phyloP scores from a whole-genome alignment of 1,140 invertebrate species.

The Microplitis mediator region DNA sequence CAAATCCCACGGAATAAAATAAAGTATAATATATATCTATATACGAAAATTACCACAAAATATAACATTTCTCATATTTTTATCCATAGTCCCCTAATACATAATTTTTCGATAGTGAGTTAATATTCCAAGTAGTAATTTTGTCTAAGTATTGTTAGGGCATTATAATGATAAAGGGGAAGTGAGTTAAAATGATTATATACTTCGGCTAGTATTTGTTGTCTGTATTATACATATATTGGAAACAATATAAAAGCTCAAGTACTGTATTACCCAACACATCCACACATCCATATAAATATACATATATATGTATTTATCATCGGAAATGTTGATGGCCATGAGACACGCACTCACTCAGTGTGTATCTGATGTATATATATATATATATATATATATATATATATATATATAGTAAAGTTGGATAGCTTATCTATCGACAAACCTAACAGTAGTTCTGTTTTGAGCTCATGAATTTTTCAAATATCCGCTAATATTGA shows the following conservation, averaged over 20 bases:
- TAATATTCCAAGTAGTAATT: background rate
- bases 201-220: no score
- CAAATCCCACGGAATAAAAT: no score
- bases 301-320: conserved; percentile 4
- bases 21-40: no score
- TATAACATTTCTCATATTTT: no score
- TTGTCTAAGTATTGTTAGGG: no score
- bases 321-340: conserved; percentile 28
- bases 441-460: background rate
- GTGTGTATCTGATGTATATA: background rate
- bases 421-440: background rate
- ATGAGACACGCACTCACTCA: conserved; percentile 19
- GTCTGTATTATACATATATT: no score
- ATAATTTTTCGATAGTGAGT: background rate
- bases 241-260: no score
- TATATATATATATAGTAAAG: background rate
- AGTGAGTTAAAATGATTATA: no score
- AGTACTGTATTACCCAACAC: no score
- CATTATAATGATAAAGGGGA: no score
- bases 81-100: background rate
- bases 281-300: background rate
- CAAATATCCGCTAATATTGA: conserved; percentile 7
- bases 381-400: background rate
- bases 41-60: no score
- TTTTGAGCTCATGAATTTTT: conserved; percentile 7